A percentile compares a stretch with the other conserved stretches of the same genome.
Conservation (phyloP, 2,113 vertebrate genomes). For the Herpetotheres cachinnans region DNA sequence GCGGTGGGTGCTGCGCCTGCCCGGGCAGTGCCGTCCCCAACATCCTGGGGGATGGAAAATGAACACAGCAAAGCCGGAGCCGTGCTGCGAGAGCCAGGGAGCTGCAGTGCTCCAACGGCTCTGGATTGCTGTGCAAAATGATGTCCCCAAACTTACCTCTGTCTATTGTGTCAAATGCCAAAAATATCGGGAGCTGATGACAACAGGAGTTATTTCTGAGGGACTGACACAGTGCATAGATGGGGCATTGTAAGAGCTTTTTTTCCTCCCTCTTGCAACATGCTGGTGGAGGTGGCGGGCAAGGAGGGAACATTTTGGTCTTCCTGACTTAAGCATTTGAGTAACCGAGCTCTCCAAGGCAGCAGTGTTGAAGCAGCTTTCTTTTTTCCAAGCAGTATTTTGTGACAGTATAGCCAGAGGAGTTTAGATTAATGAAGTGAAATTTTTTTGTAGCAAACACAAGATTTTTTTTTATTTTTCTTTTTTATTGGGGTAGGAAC, state of each 20-base stretch:
- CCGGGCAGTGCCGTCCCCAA: not conserved
- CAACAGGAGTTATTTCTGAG: not conserved
- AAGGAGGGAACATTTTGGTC: not conserved
- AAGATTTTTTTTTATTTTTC: not conserved
- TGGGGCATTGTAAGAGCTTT: not conserved
- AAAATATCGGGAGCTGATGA: not conserved
- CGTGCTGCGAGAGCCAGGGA: not conserved
- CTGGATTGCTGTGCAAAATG: not conserved
- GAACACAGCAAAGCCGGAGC: not conserved
- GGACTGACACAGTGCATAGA: not conserved
- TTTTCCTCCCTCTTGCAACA: not conserved
- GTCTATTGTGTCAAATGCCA: not conserved
- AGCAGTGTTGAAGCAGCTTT: not conserved
- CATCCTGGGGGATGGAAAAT: too few relatives aligned
- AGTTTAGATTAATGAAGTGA: not conserved
- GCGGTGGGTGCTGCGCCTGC: not conserved
- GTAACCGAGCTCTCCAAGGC: not conserved
- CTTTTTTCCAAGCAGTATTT: not conserved
- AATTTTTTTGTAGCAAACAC: not conserved
- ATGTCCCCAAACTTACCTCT: not conserved
- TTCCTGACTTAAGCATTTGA: not conserved
- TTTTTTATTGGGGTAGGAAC: not conserved
- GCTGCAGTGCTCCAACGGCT: not conserved
- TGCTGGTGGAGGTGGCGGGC: not conserved
- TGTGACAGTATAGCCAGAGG: not conserved